phyloP scores from a whole-genome alignment of 2,797 vertebrate species.

The Salarias fasciatus region DNA sequence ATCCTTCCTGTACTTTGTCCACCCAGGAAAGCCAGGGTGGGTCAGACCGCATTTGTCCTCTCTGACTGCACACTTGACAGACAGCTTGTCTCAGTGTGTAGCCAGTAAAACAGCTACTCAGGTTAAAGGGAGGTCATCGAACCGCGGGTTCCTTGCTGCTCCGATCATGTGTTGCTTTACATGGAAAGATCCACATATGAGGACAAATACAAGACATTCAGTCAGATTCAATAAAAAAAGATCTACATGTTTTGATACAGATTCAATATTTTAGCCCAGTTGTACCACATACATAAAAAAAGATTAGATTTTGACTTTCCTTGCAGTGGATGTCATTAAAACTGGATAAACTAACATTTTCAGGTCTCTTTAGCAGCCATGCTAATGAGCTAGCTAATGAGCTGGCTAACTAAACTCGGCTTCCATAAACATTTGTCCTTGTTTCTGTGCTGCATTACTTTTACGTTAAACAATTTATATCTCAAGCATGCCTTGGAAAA shows the following conservation, averaged over 20 bases:
- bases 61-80: slow-evolving; percentile 59
- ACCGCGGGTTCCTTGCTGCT: slow-evolving; percentile 46
- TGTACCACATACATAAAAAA: too few species aligned
- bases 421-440: too few species aligned
- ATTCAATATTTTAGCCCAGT: slow-evolving; percentile 1
- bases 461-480: too few species aligned
- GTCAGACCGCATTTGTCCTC: slow-evolving; percentile 55
- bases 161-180: slow-evolving; percentile 34
- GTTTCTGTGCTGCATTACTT: too few species aligned
- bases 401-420: too few species aligned
- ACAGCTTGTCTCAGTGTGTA: slow-evolving; percentile 64
- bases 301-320: too few species aligned
- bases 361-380: too few species aligned
- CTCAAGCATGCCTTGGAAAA: too few species aligned
- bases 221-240: background rate
- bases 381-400: too few species aligned
- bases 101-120: slow-evolving; percentile 49
- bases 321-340: too few species aligned
- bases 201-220: too few species aligned
- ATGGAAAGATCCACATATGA: slow-evolving; percentile 17
- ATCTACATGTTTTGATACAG: background rate
- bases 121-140: slow-evolving; percentile 72
- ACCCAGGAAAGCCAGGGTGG: slow-evolving; percentile 25
- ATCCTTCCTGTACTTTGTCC: slow-evolving; percentile 44
- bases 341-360: too few species aligned